Evolutionary conservation across 2,797 vertebrate species (phyloP), one percentile per base, ranked within the genome.

Genomic region (Pipistrellus kuhlii): DNA sequence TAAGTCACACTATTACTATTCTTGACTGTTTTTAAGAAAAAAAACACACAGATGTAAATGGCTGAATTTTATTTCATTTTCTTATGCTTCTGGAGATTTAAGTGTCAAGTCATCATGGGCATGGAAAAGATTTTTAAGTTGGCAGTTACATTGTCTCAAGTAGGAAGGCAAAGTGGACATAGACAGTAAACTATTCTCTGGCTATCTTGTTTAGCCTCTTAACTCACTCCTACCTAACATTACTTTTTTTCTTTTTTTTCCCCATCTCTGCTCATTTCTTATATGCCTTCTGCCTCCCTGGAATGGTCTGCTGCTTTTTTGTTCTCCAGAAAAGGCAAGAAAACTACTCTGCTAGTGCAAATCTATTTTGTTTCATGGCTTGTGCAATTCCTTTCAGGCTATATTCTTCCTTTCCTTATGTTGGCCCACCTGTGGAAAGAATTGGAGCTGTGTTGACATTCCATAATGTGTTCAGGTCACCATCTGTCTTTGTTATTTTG

Each of bases 401-500:
- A 35, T 17, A 30, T n/a, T 91, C 38, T 83, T 88, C 14, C 66
- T 73, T 53, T 23, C 53, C 9, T 38, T 68, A 80, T 8, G 17
- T 87, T 93, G 25, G 21, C 17, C n/a, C 25, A 82, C 48, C 27
- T 87, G 46, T 91, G 73, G 76, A 69, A 90, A 82, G 32, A 17
- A 82, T 62, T 21, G 27, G 44, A 90, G 62, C 48, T 77, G 14
- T 46, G 62, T 27, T 93, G 66, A 86, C 55, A 86, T 72, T 55
- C 66, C 25, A 85, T 90, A 62, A 85, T 82, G 12, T 64, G 85
- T 38, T 77, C 48, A 27, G 55, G 84, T 85, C 51, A 88, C 86
- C 72, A 91, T 90, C 81, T 96, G 89, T 72, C 89, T 85, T 93
- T 94, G 76, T 76, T 68, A 92, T 80, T 51, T 84, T 23, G n/a